Base-by-base conservation (phyloP, 1,140 invertebrate genomes). In the Bombus consobrinus region DNA sequence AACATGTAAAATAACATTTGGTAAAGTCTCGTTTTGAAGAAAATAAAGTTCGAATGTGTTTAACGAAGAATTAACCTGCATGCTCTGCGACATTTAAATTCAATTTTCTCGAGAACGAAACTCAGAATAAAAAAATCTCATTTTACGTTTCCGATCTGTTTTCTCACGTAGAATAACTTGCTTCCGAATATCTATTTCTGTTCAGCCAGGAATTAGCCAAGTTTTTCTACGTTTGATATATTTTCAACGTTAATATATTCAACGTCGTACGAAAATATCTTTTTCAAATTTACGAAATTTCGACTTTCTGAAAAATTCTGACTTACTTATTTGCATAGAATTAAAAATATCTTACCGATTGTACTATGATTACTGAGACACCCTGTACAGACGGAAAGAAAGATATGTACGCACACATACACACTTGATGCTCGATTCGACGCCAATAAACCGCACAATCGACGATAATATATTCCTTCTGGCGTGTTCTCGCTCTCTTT, bases 401-500 rank as follows among this genome's bases (percentile, higher is more conserved):
- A 28, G 25, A n/a, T 53, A 76, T 12, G 9, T 2, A 37, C 73
- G 22, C 32, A 32, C 78, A 37, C 12, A 1, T 12, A 22, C 8
- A 9, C 64, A 0, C 5, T 28, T 6, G 32, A 59, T 47, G 28
- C 34, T 53, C 32, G 66, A 32, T 71, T n/a, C 79, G 12, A 81
- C 37, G 68, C 28, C 79, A 81, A 81, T 81, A 47, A 72, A n/a
- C 68, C 18, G 53, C 47, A 73, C 68, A 73, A 81, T 81, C 68
- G 68, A 41, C 37, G n/a, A 81, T 81, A 81, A 81, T 81, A 53
- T 72, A 59, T 81, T 81, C 79, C 37, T 72, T 73, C 37, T 72
- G 68, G 47, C 37, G 12, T 28, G 4, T 18, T 78, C 25, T 12
- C 15, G 25, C 28, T 57, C 74, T 25, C 66, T 59, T 59, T 72